phyloP scores from a whole-genome alignment of 2,888 invertebrate genomes.

The Acleris cristana region DNA sequence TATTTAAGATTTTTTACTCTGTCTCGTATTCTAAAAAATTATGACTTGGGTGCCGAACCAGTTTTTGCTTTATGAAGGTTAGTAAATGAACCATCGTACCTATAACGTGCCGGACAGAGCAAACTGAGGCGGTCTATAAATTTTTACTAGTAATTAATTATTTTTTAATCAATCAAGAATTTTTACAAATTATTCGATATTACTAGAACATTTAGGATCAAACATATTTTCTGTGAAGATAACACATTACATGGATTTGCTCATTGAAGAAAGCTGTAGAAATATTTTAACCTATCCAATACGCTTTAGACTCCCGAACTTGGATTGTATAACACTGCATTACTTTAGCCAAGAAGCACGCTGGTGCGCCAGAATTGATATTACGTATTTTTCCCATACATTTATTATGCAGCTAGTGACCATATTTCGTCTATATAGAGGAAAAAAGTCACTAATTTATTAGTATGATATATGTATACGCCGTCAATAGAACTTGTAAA shows the following conservation, averaged over 20 bases:
- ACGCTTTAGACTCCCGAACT: conserved; percentile 32
- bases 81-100: conserved; percentile 37
- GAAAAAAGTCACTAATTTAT: no score
- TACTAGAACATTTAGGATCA: conserved; percentile 27
- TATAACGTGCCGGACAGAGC: conserved; percentile 21
- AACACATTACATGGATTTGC: conserved; percentile 28
- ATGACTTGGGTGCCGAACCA: conserved; percentile 42
- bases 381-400: conserved; percentile 7
- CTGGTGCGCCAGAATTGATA: conserved; percentile 19
- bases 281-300: conserved; percentile 32
- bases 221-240: conserved; percentile 24
- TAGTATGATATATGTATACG: no score
- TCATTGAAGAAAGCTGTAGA: conserved; percentile 30
- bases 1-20: no score
- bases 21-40: conserved; percentile 17
- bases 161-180: conserved; percentile 18
- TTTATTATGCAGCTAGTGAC: conserved; percentile 25
- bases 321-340: conserved; percentile 19
- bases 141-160: conserved; percentile 38
- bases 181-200: conserved; percentile 25
- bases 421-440: background rate
- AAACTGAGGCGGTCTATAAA: conserved; percentile 55
- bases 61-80: conserved; percentile 45
- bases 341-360: conserved; percentile 15
- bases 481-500: no score